Evolutionary conservation across 2,888 invertebrate species (phyloP).

Genomic region (Strigamia crassipes): DNA sequence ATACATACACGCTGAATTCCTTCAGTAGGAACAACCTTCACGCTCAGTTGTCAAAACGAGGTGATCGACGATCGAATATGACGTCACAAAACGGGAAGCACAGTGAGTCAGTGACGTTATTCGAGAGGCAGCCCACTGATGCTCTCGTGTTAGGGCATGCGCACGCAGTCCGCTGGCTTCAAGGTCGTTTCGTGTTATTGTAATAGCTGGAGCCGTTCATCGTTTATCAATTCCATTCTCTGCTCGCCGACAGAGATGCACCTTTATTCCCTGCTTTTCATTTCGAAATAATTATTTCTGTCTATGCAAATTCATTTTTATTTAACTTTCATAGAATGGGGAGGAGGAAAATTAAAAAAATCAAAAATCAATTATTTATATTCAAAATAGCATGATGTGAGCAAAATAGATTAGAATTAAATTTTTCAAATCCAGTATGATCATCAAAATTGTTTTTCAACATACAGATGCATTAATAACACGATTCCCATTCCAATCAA

Average conservation of each 20-base stretch:
- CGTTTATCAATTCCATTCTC: slow-evolving; percentile 6
- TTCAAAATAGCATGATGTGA: slow-evolving; percentile 12
- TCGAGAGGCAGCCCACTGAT: slow-evolving; percentile 30
- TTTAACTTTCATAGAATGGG: not conserved
- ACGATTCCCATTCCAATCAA: slow-evolving; percentile 41
- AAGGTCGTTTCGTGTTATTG: not conserved
- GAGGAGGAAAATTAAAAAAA: not conserved
- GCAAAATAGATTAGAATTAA: slow-evolving; percentile 17
- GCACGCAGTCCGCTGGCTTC: not conserved
- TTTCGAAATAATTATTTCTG: not conserved
- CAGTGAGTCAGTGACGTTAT: slow-evolving; percentile 27
- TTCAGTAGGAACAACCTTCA: slow-evolving; percentile 10
- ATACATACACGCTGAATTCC: slow-evolving; percentile 34
- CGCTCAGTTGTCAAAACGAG: slow-evolving; percentile 29
- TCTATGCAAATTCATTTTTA: not conserved
- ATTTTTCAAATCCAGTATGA: not conserved
- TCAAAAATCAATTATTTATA: slow-evolving; percentile 8
- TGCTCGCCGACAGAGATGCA: not conserved
- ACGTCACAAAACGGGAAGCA: slow-evolving; percentile 29
- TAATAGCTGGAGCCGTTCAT: slow-evolving; percentile 2
- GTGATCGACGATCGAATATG: slow-evolving; percentile 40
- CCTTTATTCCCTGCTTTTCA: not conserved
- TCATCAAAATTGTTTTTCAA: not conserved
- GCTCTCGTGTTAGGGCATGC: slow-evolving; percentile 10
- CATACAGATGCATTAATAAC: slow-evolving; percentile 28